Percentiles rank a stretch among this genome's conserved stretches.
Conservation (phyloP, 2,113 vertebrate genomes). For the Hemiprocne comata region DNA sequence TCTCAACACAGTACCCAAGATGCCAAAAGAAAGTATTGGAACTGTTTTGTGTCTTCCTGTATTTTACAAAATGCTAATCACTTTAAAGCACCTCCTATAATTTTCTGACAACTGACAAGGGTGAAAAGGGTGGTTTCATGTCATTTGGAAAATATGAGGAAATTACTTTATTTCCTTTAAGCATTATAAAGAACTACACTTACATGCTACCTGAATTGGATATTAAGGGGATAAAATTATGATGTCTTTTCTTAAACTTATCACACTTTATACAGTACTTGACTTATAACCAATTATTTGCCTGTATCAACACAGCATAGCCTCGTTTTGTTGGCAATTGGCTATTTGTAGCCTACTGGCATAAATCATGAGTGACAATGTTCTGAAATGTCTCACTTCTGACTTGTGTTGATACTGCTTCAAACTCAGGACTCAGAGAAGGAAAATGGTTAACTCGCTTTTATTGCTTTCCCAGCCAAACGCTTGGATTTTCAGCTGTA, state of each 20-base stretch:
- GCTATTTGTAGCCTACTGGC: constrained; percentile 33
- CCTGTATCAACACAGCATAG: constrained; percentile 29
- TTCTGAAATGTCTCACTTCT: constrained; percentile 42
- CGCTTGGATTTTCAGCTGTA: neutral
- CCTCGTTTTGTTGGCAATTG: neutral
- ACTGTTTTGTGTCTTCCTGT: neutral
- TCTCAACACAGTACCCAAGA: neutral
- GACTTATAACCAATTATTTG: constrained; percentile 40
- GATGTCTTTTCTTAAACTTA: neutral
- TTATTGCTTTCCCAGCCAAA: neutral
- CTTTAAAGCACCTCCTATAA: neutral
- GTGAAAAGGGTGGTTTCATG: neutral
- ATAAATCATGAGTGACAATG: constrained; percentile 1
- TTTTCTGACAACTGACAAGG: constrained; percentile 13
- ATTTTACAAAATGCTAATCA: neutral
- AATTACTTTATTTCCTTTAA: constrained; percentile 1
- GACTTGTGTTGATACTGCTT: neutral
- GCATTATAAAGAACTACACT: neutral
- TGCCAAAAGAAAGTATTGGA: neutral
- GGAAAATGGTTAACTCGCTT: neutral
- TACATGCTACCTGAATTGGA: neutral
- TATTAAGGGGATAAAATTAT: constrained; percentile 8
- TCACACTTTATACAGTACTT: neutral
- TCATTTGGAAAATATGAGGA: neutral
- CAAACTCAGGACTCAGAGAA: neutral